Percentiles rank a stretch among this genome's conserved stretches.
Conservation (phyloP, 2,113 vertebrate species). For the Phycodurus eques region DNA sequence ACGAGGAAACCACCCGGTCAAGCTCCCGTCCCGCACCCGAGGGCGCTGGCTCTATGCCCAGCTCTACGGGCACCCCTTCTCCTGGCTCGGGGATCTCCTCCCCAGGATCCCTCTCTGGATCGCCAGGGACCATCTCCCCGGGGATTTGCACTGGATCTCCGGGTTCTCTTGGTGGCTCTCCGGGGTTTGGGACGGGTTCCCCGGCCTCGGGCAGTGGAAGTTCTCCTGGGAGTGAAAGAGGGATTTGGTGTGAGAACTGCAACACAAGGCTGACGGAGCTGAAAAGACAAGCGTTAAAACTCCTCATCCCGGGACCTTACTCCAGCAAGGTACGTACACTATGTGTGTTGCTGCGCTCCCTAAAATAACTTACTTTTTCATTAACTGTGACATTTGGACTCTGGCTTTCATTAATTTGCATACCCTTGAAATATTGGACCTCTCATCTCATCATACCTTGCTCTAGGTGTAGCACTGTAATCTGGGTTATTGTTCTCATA, state of each 20-base stretch:
- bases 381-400: constrained; percentile 47
- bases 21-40: constrained; percentile 84
- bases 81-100: constrained; percentile 94
- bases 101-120: constrained; percentile 89
- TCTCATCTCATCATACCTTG: constrained; percentile 35
- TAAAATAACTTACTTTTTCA: constrained; percentile 33
- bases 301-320: constrained; percentile 88
- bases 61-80: constrained; percentile 90
- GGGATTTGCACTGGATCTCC: constrained; percentile 91
- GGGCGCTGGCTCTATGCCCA: constrained; percentile 89
- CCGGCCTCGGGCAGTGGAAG: constrained; percentile 90
- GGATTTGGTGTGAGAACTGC: constrained; percentile 95
- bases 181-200: constrained; percentile 88
- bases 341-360: constrained; percentile 6
- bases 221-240: constrained; percentile 91
- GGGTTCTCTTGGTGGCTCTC: constrained; percentile 89
- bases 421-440: constrained; percentile 31
- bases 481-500: constrained; percentile 58
- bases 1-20: constrained; percentile 85
- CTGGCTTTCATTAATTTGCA: constrained; percentile 41
- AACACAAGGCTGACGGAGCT: constrained; percentile 89
- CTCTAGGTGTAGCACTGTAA: constrained; percentile 32
- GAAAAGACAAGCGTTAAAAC: constrained; percentile 90
- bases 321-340: constrained; percentile 82
- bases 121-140: constrained; percentile 87